Conservation (phyloP, 1,140 invertebrate genomes). For the Dendroctonus ponderosae region DNA sequence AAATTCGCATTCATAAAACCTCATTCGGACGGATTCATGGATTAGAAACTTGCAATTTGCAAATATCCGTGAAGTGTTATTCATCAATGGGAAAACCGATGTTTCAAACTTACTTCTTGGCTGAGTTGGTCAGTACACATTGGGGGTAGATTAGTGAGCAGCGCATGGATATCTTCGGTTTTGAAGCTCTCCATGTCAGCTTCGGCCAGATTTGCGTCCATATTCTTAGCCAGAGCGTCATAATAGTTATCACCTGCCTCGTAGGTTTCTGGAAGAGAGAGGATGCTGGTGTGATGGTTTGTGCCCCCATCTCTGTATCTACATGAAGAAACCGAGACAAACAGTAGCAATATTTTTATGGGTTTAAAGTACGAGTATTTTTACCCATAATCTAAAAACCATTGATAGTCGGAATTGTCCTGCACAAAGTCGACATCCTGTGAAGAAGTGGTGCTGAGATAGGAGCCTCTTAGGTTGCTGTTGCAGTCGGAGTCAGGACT, state of each 20-base stretch:
- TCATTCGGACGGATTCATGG: no score
- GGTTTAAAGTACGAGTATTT: conserved; percentile 22
- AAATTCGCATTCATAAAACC: no score
- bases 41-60: no score
- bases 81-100: no score
- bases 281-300: conserved; percentile 70
- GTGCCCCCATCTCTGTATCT: conserved; percentile 73
- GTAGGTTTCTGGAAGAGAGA: conserved; percentile 77
- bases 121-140: conserved; percentile 58
- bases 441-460: conserved; percentile 49
- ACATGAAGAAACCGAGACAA: background rate
- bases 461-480: conserved; percentile 49
- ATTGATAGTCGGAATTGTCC: conserved; percentile 86
- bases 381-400: conserved; percentile 85
- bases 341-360: background rate
- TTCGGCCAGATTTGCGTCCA: conserved; percentile 90
- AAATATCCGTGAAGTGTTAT: no score
- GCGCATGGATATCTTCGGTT: conserved; percentile 85
- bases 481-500: conserved; percentile 51
- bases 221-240: conserved; percentile 80
- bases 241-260: conserved; percentile 74
- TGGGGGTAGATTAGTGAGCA: conserved; percentile 74
- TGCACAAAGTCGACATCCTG: conserved; percentile 72
- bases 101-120: conserved; percentile 49
- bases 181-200: conserved; percentile 93